Conservation (phyloP, 2,113 vertebrate species). For the Turnix velox region DNA sequence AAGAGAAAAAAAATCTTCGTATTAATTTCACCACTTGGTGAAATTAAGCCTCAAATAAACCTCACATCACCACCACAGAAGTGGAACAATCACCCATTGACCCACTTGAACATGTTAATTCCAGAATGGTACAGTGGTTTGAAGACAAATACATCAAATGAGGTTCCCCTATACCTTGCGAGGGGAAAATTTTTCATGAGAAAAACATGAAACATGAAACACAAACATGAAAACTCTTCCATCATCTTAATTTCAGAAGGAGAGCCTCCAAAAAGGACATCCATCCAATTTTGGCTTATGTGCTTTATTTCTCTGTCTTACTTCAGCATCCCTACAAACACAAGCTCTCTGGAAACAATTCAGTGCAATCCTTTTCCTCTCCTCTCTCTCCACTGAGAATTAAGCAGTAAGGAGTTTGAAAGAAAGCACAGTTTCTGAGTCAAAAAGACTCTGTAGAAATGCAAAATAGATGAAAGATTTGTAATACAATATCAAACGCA, state of each 20-base stretch:
- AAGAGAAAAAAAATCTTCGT: background rate
- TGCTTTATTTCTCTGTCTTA: background rate
- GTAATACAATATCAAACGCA: conserved; percentile 3
- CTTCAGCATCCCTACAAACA: background rate
- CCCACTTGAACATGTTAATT: background rate
- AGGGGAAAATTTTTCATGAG: background rate
- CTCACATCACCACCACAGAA: fast-evolving
- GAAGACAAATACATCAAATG: background rate
- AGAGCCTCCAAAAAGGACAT: background rate
- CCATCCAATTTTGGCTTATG: background rate
- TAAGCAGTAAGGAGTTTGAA: background rate
- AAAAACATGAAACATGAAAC: no score
- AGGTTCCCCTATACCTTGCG: background rate
- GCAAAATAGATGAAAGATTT: conserved; percentile 18
- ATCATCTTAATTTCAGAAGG: background rate
- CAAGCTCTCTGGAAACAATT: conserved; percentile 21
- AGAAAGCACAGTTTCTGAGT: conserved; percentile 20
- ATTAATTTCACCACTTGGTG: background rate
- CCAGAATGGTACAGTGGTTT: background rate
- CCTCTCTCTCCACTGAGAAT: conserved; percentile 2
- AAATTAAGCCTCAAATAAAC: background rate
- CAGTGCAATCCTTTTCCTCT: background rate
- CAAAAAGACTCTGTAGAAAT: conserved; percentile 28
- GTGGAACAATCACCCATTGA: background rate
- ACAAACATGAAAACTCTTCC: background rate